phyloP scores from a whole-genome alignment of 2,113 vertebrate species.

The Anarhynchus alexandrinus region DNA sequence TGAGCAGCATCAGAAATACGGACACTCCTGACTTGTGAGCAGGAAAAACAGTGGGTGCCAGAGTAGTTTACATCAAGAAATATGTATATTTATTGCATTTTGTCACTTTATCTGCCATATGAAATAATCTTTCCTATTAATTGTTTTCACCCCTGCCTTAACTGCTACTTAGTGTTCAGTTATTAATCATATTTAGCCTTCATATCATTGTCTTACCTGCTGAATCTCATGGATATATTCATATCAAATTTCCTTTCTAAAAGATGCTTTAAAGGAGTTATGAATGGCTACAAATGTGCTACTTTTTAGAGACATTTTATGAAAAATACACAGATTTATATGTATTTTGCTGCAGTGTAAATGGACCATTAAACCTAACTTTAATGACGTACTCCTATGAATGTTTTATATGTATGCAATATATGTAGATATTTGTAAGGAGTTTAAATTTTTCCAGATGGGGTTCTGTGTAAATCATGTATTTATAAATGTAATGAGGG shows the following conservation, averaged over 20 bases:
- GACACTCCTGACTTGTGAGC: background rate
- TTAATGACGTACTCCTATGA: conserved; percentile 69
- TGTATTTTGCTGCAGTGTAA: conserved; percentile 76
- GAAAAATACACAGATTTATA: conserved; percentile 70
- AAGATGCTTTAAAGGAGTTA: conserved; percentile 50
- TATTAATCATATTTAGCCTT: conserved; percentile 44
- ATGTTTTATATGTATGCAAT: conserved; percentile 78
- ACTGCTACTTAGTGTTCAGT: conserved; percentile 53
- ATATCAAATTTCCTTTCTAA: conserved; percentile 48
- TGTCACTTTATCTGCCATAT: conserved; percentile 20
- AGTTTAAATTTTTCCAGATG: conserved; percentile 64
- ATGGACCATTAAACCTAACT: conserved; percentile 58
- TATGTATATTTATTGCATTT: background rate
- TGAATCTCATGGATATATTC: conserved; percentile 45
- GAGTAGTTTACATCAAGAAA: conserved; percentile 21
- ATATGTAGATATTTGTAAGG: conserved; percentile 76
- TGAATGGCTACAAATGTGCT: conserved; percentile 53
- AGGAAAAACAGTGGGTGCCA: background rate
- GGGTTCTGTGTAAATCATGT: conserved; percentile 77
- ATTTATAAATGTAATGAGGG: conserved; percentile 77
- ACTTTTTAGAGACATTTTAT: conserved; percentile 72
- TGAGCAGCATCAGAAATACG: background rate
- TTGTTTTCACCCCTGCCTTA: conserved; percentile 72
- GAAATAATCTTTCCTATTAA: conserved; percentile 10
- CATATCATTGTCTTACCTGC: conserved; percentile 42